Percentiles rank a stretch among this genome's conserved stretches.
These are phyloP conservation scores for Nycticorax nycticorax DNA, from an alignment of 2,113 vertebrate species.

Conservation along the genomic window DNA sequence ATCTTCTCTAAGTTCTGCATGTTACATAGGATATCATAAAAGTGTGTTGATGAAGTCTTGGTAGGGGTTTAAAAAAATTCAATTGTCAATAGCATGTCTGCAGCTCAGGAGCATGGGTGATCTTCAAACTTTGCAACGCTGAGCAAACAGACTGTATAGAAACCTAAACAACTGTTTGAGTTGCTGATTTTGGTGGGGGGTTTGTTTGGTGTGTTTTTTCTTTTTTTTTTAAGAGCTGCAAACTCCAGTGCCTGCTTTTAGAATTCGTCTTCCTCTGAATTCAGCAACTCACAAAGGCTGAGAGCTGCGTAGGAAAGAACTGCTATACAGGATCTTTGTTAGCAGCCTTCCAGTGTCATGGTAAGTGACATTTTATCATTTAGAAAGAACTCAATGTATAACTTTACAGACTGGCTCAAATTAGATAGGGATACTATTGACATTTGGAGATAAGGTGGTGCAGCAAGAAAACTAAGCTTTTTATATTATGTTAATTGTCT, in stretches of 20 bases:
- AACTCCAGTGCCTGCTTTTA: background rate
- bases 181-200: background rate
- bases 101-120: background rate
- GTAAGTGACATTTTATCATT: conserved; percentile 6
- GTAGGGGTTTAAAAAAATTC: background rate
- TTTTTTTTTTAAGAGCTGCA: background rate
- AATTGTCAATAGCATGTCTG: background rate
- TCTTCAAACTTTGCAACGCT: background rate
- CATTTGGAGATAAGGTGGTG: background rate
- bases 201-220: too few relatives aligned
- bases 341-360: background rate
- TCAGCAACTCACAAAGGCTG: background rate
- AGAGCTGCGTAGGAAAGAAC: background rate
- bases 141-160: background rate
- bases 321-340: background rate
- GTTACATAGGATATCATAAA: background rate
- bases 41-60: background rate
- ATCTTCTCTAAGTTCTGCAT: background rate
- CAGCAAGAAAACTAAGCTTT: background rate
- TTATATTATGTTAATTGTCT: background rate
- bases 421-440: background rate
- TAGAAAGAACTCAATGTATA: background rate
- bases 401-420: background rate
- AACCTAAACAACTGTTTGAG: background rate
- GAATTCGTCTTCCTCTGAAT: background rate